These are phyloP conservation scores for Pangasianodon gigas DNA, from an alignment of 2,113 vertebrate genomes.

Conservation along the genomic window DNA sequence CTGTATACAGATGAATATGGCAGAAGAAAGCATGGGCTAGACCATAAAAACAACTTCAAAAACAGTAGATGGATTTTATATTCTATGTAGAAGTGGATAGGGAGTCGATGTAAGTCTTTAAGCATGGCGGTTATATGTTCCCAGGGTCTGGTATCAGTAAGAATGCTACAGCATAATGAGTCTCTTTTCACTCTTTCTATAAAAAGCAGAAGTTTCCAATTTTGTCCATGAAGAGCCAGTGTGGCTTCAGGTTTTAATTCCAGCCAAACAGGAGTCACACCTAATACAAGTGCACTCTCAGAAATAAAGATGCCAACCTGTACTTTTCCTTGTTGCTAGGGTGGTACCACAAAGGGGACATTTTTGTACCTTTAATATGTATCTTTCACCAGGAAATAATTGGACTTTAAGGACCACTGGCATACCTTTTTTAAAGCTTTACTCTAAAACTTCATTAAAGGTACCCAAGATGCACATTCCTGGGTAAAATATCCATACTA, in stretches of 20 bases:
- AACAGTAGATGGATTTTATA: slow-evolving; percentile 8
- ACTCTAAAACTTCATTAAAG: neutral
- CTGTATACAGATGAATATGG: slow-evolving; percentile 18
- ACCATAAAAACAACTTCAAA: neutral
- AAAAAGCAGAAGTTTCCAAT: neutral
- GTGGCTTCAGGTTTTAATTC: slow-evolving; percentile 2
- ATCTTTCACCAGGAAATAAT: neutral
- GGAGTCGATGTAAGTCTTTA: neutral
- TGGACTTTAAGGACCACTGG: neutral
- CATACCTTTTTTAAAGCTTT: neutral
- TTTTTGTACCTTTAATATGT: neutral
- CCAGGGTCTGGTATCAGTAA: neutral
- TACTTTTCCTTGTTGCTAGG: neutral
- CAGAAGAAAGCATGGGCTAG: slow-evolving; percentile 17
- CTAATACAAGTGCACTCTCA: neutral
- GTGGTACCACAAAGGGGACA: neutral
- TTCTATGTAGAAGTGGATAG: neutral
- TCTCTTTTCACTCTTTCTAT: neutral
- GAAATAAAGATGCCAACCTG: neutral
- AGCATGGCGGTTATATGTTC: neutral
- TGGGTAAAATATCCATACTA: neutral
- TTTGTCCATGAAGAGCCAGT: too few relatives aligned
- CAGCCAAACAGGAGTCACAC: neutral
- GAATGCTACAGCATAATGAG: neutral
- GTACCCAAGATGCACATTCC: neutral